Evolutionary conservation across 2,888 invertebrate species (phyloP).

Genomic region (Torymus texanus): DNA sequence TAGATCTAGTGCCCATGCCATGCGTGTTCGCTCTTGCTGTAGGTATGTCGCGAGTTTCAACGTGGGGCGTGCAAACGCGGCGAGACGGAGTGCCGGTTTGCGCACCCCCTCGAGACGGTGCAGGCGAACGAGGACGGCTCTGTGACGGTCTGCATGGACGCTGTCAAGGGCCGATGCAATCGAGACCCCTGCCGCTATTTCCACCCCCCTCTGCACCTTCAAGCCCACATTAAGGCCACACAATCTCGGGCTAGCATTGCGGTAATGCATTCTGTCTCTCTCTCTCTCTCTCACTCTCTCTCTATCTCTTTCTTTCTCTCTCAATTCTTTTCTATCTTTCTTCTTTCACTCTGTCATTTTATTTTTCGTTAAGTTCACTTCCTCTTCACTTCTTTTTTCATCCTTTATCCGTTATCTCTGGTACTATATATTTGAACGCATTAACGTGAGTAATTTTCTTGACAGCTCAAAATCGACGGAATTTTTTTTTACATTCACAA

Average conservation of each 20-base stretch:
- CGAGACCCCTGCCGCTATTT: constrained; percentile 99
- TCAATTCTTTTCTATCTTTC: constrained; percentile 51
- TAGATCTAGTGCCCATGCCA: constrained; percentile 75
- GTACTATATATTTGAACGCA: not conserved
- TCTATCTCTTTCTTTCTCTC: constrained; percentile 55
- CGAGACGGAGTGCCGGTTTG: constrained; percentile 98
- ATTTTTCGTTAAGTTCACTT: not conserved
- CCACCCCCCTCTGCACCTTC: constrained; percentile 99
- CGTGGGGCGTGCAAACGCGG: constrained; percentile 98
- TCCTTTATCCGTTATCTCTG: constrained; percentile 27
- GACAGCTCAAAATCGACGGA: no score
- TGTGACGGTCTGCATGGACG: constrained; percentile 99
- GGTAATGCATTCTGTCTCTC: constrained; percentile 75
- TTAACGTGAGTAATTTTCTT: constrained; percentile 53
- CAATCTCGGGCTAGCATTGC: constrained; percentile 86
- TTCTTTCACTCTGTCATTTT: not conserved
- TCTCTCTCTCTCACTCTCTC: constrained; percentile 64
- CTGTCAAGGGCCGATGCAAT: constrained; percentile 98
- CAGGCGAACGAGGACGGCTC: constrained; percentile 98
- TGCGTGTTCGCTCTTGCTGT: constrained; percentile 79
- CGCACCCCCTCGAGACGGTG: constrained; percentile 98
- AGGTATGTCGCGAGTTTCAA: constrained; percentile 99
- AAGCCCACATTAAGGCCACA: constrained; percentile 98
- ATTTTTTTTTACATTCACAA: no score
- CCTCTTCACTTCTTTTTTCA: not conserved